A percentile compares a stretch with the other conserved stretches of the same genome.
Evolutionary conservation across 2,888 invertebrate genomes (phyloP).

Genomic region (Macrophya annulata): DNA sequence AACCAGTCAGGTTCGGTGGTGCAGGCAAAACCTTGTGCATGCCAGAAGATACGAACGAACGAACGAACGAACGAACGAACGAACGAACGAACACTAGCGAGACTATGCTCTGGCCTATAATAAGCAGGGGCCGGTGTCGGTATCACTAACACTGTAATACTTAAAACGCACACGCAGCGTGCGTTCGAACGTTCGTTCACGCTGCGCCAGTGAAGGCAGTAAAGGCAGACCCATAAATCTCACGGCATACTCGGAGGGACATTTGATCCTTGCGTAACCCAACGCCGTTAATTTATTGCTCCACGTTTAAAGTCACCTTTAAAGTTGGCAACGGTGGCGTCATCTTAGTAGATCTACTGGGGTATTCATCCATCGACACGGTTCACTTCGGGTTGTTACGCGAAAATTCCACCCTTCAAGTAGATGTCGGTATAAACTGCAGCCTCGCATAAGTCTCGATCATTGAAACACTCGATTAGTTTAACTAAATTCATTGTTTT

Average conservation of each 20-base stretch:
- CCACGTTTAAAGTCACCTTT: constrained; percentile 79
- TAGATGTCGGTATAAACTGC: background rate
- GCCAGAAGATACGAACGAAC: constrained; percentile 14
- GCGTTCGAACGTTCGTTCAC: constrained; percentile 74
- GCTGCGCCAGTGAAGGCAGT: constrained; percentile 72
- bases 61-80: too few species aligned
- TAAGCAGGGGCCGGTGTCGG: constrained; percentile 63
- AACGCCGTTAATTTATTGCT: constrained; percentile 80
- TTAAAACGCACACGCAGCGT: background rate
- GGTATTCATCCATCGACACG: constrained; percentile 23
- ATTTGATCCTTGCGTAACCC: constrained; percentile 80
- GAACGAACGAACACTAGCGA: background rate
- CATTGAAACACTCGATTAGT: background rate
- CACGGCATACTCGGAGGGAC: constrained; percentile 78
- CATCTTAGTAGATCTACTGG: constrained; percentile 54
- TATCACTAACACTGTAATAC: constrained; percentile 38
- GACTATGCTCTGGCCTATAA: constrained; percentile 56
- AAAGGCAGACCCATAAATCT: constrained; percentile 79
- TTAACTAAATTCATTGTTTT: background rate
- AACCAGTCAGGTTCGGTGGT: constrained; percentile 54
- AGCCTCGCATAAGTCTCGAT: background rate
- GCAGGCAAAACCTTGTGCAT: constrained; percentile 31
- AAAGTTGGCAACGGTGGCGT: constrained; percentile 59
- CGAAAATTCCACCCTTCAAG: constrained; percentile 44
- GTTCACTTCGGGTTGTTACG: background rate